phyloP scores from a whole-genome alignment of 2,113 vertebrate species.

The Cheirogaleus medius region DNA sequence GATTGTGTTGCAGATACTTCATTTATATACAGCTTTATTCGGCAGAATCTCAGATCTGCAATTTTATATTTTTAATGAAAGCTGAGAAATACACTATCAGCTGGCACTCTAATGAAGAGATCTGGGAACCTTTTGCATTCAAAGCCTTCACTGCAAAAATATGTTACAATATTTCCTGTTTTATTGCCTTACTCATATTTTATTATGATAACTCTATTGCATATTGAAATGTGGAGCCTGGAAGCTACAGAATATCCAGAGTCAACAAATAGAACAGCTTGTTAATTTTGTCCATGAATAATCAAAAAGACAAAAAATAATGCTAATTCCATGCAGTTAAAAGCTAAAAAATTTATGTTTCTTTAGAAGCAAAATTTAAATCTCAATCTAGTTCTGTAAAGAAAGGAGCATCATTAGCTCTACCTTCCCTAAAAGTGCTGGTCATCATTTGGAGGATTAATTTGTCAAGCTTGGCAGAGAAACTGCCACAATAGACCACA shows the following conservation, averaged over 20 bases:
- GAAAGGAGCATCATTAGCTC: background rate
- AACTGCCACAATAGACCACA: background rate
- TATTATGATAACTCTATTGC: constrained; percentile 44
- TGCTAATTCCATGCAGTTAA: background rate
- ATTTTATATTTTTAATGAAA: constrained; percentile 21
- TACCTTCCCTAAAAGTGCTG: background rate
- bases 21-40: constrained; percentile 55
- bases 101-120: constrained; percentile 42
- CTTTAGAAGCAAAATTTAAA: constrained; percentile 12
- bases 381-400: constrained; percentile 4
- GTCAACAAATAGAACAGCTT: constrained; percentile 53
- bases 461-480: background rate
- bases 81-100: constrained; percentile 50
- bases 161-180: constrained; percentile 53
- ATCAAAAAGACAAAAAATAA: constrained; percentile 23
- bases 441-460: background rate
- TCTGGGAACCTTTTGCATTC: constrained; percentile 53
- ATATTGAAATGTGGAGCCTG: constrained; percentile 37
- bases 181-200: constrained; percentile 44
- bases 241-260: constrained; percentile 4
- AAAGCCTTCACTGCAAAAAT: constrained; percentile 53
- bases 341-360: background rate
- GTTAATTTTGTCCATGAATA: constrained; percentile 49
- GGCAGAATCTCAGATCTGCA: constrained; percentile 1
- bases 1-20: constrained; percentile 45